A percentile compares a stretch with the other conserved stretches of the same genome.
Conservation (phyloP, 2,797 vertebrate genomes). For the Phalloptychus januarius region DNA sequence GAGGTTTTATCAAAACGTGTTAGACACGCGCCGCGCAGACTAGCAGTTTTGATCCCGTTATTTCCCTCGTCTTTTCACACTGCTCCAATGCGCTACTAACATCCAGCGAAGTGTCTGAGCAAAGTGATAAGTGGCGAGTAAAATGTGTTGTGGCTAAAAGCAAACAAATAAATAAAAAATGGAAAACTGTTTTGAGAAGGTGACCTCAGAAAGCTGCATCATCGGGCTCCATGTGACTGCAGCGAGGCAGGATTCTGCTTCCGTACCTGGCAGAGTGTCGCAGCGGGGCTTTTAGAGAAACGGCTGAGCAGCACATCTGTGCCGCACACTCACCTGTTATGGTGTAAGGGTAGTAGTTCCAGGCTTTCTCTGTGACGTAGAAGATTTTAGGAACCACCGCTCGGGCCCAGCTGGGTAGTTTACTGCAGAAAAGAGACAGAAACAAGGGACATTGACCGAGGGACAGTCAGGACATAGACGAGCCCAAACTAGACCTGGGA, state of each 20-base stretch:
- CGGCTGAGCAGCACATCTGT: not conserved
- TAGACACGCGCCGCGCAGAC: constrained; percentile 14
- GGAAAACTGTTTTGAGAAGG: constrained; percentile 25
- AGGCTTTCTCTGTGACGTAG: constrained; percentile 97
- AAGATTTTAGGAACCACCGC: constrained; percentile 98
- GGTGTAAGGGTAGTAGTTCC: constrained; percentile 98
- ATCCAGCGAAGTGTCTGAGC: constrained; percentile 16
- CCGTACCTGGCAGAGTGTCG: not conserved
- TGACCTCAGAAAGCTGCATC: constrained; percentile 14
- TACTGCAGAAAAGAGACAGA: constrained; percentile 79
- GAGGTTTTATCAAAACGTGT: constrained; percentile 10
- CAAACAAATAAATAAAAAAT: not conserved
- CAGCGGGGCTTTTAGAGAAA: not conserved
- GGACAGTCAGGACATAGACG: not conserved
- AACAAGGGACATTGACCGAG: not conserved
- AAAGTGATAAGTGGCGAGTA: constrained; percentile 7
- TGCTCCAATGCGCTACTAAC: constrained; percentile 11
- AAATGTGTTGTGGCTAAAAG: not conserved
- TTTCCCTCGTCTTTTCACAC: constrained; percentile 15
- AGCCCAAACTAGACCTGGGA: no score
- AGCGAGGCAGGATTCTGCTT: not conserved
- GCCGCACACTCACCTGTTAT: constrained; percentile 86
- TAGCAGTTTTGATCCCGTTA: constrained; percentile 6
- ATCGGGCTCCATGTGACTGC: not conserved
- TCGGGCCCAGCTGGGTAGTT: constrained; percentile 95